Evolutionary conservation across 64 coral and sea anemone genomes (phyloP).

Genomic region (Exaiptasia diaphana): DNA sequence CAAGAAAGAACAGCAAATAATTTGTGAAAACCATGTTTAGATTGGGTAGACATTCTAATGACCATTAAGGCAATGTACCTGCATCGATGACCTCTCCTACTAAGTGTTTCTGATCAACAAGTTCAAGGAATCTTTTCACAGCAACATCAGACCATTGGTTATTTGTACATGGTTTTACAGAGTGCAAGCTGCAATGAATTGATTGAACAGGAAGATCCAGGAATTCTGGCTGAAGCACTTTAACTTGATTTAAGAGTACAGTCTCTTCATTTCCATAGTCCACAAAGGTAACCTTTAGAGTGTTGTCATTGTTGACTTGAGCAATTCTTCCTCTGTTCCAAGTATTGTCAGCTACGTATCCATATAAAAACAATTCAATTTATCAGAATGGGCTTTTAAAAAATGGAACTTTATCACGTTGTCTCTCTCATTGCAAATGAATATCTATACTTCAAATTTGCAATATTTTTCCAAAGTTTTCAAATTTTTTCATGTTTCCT

Average conservation of each 20-base stretch:
- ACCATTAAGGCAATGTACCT: not conserved
- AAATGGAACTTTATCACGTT: no score
- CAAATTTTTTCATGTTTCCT: no score
- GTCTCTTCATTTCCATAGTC: conserved; percentile 77
- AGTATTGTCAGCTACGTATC: conserved; percentile 45
- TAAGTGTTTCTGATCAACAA: conserved; percentile 61
- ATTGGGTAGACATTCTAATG: no score
- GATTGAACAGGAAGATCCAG: conserved; percentile 34
- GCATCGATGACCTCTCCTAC: conserved; percentile 60
- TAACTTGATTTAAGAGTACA: conserved; percentile 48
- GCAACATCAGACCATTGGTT: conserved; percentile 43
- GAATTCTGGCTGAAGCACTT: conserved; percentile 38
- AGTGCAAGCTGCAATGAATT: conserved; percentile 49
- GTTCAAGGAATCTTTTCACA: conserved; percentile 43
- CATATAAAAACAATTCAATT: not conserved
- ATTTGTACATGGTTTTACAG: conserved; percentile 18
- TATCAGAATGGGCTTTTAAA: no score
- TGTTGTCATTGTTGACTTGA: conserved; percentile 4
- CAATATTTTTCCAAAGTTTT: no score
- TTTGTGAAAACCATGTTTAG: no score
- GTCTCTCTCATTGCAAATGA: no score
- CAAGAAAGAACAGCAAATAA: no score
- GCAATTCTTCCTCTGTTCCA: conserved; percentile 75
- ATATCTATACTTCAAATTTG: no score
- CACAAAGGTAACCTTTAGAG: conserved; percentile 57